Base-by-base conservation (phyloP, 2,888 invertebrate genomes). In the Liposcelis brunnea region DNA sequence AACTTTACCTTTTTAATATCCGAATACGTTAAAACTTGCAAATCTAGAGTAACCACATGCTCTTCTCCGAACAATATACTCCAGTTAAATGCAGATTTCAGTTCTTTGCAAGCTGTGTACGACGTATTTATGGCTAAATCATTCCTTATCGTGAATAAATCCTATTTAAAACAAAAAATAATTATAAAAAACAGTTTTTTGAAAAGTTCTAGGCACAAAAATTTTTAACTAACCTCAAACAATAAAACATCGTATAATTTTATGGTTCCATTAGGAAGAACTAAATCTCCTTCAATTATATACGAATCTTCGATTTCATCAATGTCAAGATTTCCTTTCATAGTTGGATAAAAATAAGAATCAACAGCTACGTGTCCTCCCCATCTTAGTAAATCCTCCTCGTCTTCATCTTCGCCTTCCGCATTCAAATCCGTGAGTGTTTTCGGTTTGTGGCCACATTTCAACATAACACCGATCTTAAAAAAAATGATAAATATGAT, bases 171-270 rank as follows among this genome's bases (percentile, higher is more conserved):
- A 16, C 34, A 40, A 7, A 8, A n/a, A n/a, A n/a, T n/a, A n/a
- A n/a, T n/a, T n/a, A 36, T n/a, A 43, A n/a, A 12, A 16, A 38
- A 32, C 21, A 43, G 12, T 19, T 2, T 31, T 45, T 26, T 10
- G 31, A 10, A 16, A 8, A 42, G 3, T 45, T 15, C 6, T 21
- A n/a, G n/a, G n/a, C n/a, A n/a, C n/a, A n/a, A n/a, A n/a, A n/a
- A n/a, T n/a, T n/a, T n/a, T n/a, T n/a, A 26, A 26, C 26, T 59
- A 59, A 75, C 75, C 16, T 67, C 67, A 49, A 65, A 65, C 48
- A 65, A 66, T 8, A 77, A 67, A 48, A 67, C 67, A 57, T 79
- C 70, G 48, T 68, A 65, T 40, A 78, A 55, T 15, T 68, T 62
- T 1, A 75, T 64, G 14, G 61, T 61, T 36, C 75, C 74, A 44